Conservation (phyloP, 2,797 vertebrate genomes). For the Danio choprae region DNA sequence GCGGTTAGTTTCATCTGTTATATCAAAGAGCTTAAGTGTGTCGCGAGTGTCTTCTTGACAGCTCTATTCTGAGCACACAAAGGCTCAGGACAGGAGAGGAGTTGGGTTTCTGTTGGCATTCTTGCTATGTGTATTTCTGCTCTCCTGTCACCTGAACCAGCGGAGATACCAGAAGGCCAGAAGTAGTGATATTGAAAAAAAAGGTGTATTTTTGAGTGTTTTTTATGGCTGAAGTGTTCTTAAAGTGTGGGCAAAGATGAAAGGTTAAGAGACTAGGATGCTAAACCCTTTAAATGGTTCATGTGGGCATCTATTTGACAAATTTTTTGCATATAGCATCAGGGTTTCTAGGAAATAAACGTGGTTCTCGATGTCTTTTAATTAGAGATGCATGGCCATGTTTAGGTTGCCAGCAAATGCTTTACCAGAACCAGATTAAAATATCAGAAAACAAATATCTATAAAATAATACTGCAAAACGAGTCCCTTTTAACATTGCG, state of each 20-base stretch:
- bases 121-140: conserved; percentile 54
- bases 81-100: conserved; percentile 41
- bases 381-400: neutral
- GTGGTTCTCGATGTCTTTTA: neutral
- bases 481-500: neutral
- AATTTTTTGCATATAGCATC: neutral
- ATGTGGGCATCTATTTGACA: neutral
- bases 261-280: neutral
- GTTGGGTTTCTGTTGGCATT: conserved; percentile 60
- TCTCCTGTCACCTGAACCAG: conserved; percentile 53
- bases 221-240: conserved; percentile 10
- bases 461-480: no score
- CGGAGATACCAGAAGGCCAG: conserved; percentile 21
- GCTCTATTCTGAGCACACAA: conserved; percentile 56
- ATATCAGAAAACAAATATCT: no score
- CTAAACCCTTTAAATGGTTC: neutral
- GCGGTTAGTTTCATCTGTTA: conserved; percentile 39
- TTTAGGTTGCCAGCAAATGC: no score
- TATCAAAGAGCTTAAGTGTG: conserved; percentile 42
- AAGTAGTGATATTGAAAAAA: neutral
- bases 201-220: neutral
- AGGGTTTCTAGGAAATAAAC: neutral
- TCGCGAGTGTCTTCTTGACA: conserved; percentile 39
- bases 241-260: conserved; percentile 5
- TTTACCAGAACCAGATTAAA: no score